Evolutionary conservation across 2,797 vertebrate species (phyloP).

Genomic region (Euphonia xanthogaster): DNA sequence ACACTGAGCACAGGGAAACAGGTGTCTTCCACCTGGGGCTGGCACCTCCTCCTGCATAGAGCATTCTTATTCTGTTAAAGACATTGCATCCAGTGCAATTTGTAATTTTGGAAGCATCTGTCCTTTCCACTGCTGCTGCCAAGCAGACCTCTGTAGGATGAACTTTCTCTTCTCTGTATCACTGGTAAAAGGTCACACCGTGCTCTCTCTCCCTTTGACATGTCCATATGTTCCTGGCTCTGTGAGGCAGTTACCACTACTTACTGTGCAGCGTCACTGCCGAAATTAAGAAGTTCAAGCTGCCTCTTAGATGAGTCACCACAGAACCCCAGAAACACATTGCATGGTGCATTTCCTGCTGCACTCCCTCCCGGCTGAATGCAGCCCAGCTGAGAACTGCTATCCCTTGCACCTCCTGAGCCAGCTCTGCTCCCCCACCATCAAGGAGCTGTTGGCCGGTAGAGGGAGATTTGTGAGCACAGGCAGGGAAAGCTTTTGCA

Average conservation of each 20-base stretch:
- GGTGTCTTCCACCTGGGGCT: background rate
- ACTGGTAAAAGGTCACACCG: background rate
- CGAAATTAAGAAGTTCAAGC: background rate
- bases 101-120: background rate
- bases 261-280: background rate
- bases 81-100: background rate
- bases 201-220: background rate
- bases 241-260: background rate
- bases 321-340: background rate
- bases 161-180: background rate
- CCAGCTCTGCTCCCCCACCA: background rate
- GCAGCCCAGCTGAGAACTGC: background rate
- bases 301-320: background rate
- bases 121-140: background rate
- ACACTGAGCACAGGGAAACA: background rate
- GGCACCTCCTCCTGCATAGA: background rate
- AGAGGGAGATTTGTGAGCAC: constrained; percentile 19
- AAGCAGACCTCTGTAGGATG: background rate
- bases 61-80: background rate
- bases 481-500: background rate
- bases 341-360: background rate
- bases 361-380: background rate
- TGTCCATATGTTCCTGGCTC: background rate
- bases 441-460: background rate
- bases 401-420: accelerated